Evolutionary conservation across 2,113 vertebrate species (phyloP).

Genomic region (Neoarius graeffei): DNA sequence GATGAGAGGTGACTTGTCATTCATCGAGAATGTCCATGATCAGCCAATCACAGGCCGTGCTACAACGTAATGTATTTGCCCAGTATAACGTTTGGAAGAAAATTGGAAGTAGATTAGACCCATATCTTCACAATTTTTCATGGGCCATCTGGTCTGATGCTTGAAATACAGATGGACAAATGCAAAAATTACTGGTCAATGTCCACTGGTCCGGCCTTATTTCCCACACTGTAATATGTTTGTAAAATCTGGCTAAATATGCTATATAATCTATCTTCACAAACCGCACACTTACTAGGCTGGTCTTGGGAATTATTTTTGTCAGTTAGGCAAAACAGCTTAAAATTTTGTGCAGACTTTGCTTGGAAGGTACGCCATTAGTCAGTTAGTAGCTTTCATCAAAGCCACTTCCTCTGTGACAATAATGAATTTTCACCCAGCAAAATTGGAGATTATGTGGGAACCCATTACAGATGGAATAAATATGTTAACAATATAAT

Average conservation of each 20-base stretch:
- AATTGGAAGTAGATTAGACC: too few relatives aligned
- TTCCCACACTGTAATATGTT: too few relatives aligned
- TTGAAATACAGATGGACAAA: too few relatives aligned
- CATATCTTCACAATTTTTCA: too few relatives aligned
- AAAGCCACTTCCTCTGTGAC: slow-evolving; percentile 5
- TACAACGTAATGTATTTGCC: too few relatives aligned
- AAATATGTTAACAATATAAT: slow-evolving; percentile 59
- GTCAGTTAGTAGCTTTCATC: slow-evolving; percentile 15
- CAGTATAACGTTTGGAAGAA: too few relatives aligned
- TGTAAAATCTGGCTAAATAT: background rate
- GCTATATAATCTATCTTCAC: background rate
- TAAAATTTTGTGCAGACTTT: background rate
- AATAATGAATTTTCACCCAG: slow-evolving; percentile 48
- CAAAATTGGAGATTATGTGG: slow-evolving; percentile 37
- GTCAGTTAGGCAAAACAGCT: slow-evolving; percentile 3
- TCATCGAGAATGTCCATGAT: too few relatives aligned
- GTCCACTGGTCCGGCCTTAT: too few relatives aligned
- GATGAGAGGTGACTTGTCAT: too few relatives aligned
- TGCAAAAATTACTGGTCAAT: too few relatives aligned
- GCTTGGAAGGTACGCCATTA: background rate
- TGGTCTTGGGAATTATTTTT: background rate
- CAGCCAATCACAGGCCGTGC: too few relatives aligned
- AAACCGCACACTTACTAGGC: background rate
- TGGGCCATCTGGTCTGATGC: too few relatives aligned
- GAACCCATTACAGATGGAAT: slow-evolving; percentile 50